phyloP scores from a whole-genome alignment of 2,797 vertebrate genomes.

The Sebastes jordani region DNA sequence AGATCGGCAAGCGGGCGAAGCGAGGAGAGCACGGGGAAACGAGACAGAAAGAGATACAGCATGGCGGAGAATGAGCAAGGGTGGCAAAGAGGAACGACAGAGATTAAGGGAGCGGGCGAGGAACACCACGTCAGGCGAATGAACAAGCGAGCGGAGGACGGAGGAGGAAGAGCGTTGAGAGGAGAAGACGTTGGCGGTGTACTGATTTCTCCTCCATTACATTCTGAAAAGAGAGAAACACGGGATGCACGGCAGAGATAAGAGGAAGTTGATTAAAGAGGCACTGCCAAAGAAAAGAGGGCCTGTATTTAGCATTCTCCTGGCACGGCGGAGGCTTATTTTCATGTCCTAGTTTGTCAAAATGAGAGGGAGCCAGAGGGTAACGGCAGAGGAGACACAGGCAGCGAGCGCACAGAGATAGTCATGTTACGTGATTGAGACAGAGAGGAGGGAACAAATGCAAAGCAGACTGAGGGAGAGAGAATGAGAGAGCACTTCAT shows the following conservation, averaged over 20 bases:
- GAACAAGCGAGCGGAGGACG: conserved; percentile 26
- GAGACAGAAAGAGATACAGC: conserved; percentile 29
- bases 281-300: conserved; percentile 66
- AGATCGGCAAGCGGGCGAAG: not conserved
- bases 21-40: conserved; percentile 18
- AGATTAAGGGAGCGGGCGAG: conserved; percentile 20
- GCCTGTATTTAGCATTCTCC: conserved; percentile 77
- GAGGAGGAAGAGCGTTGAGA: conserved; percentile 45
- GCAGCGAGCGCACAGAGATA: conserved; percentile 46
- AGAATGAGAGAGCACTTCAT: conserved; percentile 44
- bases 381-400: conserved; percentile 63
- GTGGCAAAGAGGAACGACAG: conserved; percentile 34
- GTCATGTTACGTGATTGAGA: conserved; percentile 61
- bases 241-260: conserved; percentile 76
- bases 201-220: conserved; percentile 68
- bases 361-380: conserved; percentile 74
- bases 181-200: conserved; percentile 48
- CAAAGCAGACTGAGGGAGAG: conserved; percentile 39
- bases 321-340: conserved; percentile 72
- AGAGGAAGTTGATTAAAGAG: conserved; percentile 80
- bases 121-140: conserved; percentile 1
- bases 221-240: conserved; percentile 66
- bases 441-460: conserved; percentile 37
- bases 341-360: conserved; percentile 80
- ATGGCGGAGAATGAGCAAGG: conserved; percentile 18